A percentile compares a stretch with the other conserved stretches of the same genome.
These are phyloP conservation scores for Chiloscyllium plagiosum DNA, from an alignment of 2,113 vertebrate genomes.

Conservation along the genomic window DNA sequence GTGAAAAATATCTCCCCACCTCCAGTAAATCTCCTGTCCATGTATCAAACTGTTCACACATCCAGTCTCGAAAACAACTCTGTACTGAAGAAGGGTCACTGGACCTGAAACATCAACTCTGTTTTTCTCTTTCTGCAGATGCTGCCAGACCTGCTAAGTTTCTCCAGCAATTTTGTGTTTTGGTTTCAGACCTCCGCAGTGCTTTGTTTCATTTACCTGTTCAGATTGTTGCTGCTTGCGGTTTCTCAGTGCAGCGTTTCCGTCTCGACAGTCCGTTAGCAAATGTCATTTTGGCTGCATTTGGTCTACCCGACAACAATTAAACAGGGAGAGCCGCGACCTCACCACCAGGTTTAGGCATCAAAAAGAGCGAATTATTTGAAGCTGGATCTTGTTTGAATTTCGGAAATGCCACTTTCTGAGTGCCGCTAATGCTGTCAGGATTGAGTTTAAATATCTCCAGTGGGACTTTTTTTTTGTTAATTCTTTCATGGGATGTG, in stretches of 20 bases:
- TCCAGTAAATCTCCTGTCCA: background rate
- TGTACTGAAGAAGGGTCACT: no score
- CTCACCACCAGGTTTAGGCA: background rate
- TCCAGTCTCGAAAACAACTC: background rate
- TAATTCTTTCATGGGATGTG: no score
- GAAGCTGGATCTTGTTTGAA: background rate
- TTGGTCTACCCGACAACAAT: background rate
- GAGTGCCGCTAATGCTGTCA: background rate
- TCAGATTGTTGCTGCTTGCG: background rate
- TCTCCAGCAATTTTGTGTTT: no score
- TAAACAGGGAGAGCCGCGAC: background rate
- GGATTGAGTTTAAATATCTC: background rate
- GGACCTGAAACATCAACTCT: no score
- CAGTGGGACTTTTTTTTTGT: background rate
- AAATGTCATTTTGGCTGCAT: background rate
- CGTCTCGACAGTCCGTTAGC: no score
- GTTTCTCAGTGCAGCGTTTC: background rate
- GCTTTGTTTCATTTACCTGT: no score
- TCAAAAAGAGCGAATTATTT: background rate
- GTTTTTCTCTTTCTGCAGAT: no score
- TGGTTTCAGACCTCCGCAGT: no score
- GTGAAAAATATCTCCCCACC: background rate
- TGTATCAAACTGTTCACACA: background rate
- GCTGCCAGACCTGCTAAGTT: no score
- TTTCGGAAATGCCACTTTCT: background rate